A percentile compares a stretch with the other conserved stretches of the same genome.
phyloP scores from a whole-genome alignment of 2,113 vertebrate species.

The Orientallactaga bullata region DNA sequence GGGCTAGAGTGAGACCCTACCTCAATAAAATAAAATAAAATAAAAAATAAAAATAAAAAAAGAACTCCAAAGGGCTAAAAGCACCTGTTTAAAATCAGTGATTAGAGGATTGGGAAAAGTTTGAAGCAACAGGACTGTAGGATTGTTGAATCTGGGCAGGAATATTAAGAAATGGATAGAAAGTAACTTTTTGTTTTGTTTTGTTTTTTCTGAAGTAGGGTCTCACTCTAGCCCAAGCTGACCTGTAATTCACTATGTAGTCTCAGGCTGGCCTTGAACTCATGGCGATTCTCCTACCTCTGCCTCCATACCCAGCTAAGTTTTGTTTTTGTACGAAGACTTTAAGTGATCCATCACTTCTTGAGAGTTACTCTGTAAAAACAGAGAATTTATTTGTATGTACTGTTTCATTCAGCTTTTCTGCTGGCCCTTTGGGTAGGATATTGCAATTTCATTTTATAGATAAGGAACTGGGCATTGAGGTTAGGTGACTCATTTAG shows the following conservation, averaged over 20 bases:
- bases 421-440: neutral
- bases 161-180: neutral
- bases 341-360: neutral
- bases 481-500: neutral
- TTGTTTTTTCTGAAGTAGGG: neutral
- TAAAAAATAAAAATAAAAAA: too few species aligned
- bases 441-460: neutral
- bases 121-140: neutral
- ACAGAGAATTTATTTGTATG: too few species aligned
- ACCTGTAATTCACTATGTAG: too few species aligned
- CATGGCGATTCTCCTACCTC: too few species aligned
- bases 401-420: neutral
- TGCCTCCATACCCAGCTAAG: too few species aligned
- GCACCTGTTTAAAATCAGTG: neutral
- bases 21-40: too few species aligned
- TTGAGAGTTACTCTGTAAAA: neutral
- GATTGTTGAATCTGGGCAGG: neutral
- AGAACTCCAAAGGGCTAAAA: neutral
- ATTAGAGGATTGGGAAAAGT: neutral
- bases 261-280: too few species aligned
- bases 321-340: too few species aligned
- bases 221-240: too few species aligned
- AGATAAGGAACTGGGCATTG: neutral
- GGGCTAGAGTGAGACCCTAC: too few species aligned
- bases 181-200: neutral